These are phyloP conservation scores for Drosophila fulvimacula DNA, from an alignment of 2,888 invertebrate species.

Conservation along the genomic window DNA sequence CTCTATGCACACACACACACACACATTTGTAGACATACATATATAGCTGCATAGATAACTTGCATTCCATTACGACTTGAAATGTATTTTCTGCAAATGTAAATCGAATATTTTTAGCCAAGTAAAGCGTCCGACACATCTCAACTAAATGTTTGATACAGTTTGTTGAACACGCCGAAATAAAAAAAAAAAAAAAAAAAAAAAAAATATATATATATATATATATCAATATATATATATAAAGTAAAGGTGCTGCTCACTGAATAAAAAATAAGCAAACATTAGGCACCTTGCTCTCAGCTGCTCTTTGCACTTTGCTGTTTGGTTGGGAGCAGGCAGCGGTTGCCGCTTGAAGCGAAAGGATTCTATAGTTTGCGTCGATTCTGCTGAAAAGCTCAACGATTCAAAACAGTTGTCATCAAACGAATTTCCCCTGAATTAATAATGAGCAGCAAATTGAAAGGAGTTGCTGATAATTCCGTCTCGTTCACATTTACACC, in stretches of 20 bases:
- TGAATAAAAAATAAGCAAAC: constrained; percentile 6
- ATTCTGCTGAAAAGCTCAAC: constrained; percentile 1
- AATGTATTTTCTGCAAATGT: background rate
- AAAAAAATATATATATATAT: background rate
- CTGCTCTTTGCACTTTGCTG: background rate
- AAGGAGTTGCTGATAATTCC: constrained; percentile 4
- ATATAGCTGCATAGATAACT: background rate
- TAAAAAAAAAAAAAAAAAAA: background rate
- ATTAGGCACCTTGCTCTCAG: background rate
- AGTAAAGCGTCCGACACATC: background rate
- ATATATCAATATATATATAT: background rate
- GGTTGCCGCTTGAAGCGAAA: background rate
- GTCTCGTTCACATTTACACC: background rate
- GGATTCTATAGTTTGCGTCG: constrained; percentile 1
- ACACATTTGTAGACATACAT: too few species aligned
- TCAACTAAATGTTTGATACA: background rate
- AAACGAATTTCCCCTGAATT: constrained; percentile 8
- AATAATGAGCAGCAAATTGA: constrained; percentile 9
- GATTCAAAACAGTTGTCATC: constrained; percentile 3
- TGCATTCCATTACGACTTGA: background rate
- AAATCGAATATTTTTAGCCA: background rate
- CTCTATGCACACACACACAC: too few species aligned
- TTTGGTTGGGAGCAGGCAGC: background rate
- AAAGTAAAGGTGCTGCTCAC: constrained; percentile 5
- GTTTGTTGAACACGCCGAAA: background rate